phyloP scores from a whole-genome alignment of 2,888 invertebrate genomes.

The Hipparchia sbordonii region DNA sequence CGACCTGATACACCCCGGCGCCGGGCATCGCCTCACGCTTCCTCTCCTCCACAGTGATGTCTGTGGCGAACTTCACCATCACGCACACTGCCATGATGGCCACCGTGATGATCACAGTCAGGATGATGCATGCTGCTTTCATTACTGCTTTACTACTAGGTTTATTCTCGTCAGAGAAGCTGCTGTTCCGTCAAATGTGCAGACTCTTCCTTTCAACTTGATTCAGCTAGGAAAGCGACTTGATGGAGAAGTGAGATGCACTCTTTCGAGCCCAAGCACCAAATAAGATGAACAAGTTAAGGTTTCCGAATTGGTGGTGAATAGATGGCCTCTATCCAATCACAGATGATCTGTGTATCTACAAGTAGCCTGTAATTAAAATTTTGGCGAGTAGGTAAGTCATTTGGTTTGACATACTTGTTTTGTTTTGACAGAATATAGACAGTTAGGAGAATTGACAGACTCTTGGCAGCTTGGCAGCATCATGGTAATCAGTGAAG shows the following conservation, averaged over 20 bases:
- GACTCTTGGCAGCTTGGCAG: background rate
- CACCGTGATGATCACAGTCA: conserved; percentile 58
- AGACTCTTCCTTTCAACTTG: no score
- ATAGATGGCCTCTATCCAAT: no score
- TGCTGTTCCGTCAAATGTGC: no score
- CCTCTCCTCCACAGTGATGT: conserved; percentile 62
- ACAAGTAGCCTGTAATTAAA: background rate
- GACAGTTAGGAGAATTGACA: background rate
- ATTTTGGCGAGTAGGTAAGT: background rate
- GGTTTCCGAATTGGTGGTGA: no score
- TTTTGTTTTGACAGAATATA: conserved; percentile 1
- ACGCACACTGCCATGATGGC: conserved; percentile 71
- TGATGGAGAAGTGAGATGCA: no score
- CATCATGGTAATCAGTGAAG: no score
- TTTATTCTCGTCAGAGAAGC: no score
- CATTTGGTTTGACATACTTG: background rate
- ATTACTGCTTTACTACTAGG: conserved; percentile 40
- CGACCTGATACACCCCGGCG: conserved; percentile 50
- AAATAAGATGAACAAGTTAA: no score
- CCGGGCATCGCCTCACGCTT: conserved; percentile 48
- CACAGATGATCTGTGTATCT: no score
- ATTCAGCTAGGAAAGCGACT: no score
- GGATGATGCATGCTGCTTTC: conserved; percentile 66
- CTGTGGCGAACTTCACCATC: conserved; percentile 75
- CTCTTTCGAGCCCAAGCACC: no score